Evolutionary conservation across 2,113 vertebrate species (phyloP), one percentile per base, ranked within the genome.

Genomic region (Heterochromis multidens): DNA sequence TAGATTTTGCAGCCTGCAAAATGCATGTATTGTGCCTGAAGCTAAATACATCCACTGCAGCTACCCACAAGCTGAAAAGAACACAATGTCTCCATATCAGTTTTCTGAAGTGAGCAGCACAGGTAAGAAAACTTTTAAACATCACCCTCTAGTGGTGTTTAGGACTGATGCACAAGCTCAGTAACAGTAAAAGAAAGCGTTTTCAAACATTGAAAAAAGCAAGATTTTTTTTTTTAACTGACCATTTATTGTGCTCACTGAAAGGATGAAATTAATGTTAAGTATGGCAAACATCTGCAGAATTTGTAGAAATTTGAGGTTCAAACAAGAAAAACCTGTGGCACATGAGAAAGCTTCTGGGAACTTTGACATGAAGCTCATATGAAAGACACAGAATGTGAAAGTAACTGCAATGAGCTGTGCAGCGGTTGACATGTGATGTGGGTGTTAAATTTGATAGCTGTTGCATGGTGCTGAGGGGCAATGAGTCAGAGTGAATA

Each of bases 401-500:
- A 37, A 82, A 74, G 82, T 40, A 79, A 79, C 62, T 81, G 80
- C 76, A 58, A 37, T 77, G 80, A 86, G 57, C 70, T 3, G 43
- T 74, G 80, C 63, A 56, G 76, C 2, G 25, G 56, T 9, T 88
- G 92, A 81, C 33, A 12, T 85, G 85, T 35, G 88, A 86, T 11
- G 46, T 76, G 61, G 80, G 87, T 87, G 79, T 77, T 88, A 31
- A 74, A 84, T 86, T 52, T 82, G 85, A 93, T 86, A 88, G 86
- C 77, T 82, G 87, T 86, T 88, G 85, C 62, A 10, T 40, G 59
- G 84, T n/a, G 79, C 88, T 25, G 46, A 77, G 14, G 84, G 86
- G 49, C 84, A 82, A n/a, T 88, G 91, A 92, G 85, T 93, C 92
- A 92, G 76, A 92, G 84, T 72, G 78, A 92, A 67, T 88, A 89